phyloP scores from a whole-genome alignment of 2,113 vertebrate genomes.

The Isichthys henryi region DNA sequence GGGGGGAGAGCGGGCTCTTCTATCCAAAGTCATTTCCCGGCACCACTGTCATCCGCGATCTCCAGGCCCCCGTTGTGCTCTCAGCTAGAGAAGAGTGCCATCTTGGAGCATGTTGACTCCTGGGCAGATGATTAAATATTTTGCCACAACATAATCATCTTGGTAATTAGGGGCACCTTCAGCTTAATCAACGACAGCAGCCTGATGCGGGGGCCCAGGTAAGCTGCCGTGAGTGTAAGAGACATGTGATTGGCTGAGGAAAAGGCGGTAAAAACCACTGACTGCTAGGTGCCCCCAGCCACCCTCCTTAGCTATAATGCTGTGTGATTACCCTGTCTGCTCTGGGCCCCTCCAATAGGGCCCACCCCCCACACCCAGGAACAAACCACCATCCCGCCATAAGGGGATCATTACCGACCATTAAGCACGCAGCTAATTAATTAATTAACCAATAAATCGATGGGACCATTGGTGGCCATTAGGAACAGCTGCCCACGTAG shows the following conservation, averaged over 20 bases:
- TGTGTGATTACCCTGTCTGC: background rate
- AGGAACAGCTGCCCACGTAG: background rate
- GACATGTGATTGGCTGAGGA: background rate
- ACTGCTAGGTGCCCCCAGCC: background rate
- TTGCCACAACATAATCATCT: background rate
- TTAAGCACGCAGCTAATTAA: conserved; percentile 26
- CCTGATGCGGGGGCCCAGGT: background rate
- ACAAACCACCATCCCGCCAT: background rate
- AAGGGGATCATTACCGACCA: background rate
- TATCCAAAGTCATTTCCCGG: background rate
- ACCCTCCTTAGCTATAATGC: background rate
- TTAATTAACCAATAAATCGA: conserved; percentile 26
- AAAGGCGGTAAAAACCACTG: background rate
- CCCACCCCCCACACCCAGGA: background rate
- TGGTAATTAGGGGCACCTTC: background rate
- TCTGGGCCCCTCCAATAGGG: background rate
- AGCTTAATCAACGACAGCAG: background rate
- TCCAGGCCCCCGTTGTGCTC: background rate
- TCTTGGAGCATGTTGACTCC: background rate
- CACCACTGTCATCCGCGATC: background rate
- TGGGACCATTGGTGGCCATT: background rate
- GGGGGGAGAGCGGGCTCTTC: background rate
- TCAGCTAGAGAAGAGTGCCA: background rate
- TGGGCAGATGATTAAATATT: background rate
- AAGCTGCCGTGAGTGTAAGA: background rate